A percentile compares a stretch with the other conserved stretches of the same genome.
These are phyloP conservation scores for Mamestra brassicae DNA, from an alignment of 2,888 invertebrate species.

Conservation along the genomic window DNA sequence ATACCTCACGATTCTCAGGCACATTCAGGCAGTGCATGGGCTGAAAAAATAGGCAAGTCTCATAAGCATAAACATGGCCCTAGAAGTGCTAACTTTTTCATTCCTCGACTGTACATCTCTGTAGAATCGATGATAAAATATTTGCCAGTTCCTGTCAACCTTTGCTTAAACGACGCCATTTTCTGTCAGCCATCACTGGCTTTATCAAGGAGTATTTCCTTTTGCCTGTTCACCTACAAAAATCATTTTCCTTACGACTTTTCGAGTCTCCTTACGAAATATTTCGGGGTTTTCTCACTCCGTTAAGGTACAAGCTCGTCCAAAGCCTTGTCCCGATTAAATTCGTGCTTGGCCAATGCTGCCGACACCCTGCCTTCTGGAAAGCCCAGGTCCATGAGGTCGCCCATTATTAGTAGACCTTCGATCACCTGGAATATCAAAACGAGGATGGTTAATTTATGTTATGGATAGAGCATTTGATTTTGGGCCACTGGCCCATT, in stretches of 20 bases:
- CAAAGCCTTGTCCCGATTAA: slow-evolving; percentile 96
- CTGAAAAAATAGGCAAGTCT: not conserved
- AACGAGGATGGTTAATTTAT: not conserved
- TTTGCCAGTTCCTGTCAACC: slow-evolving; percentile 5
- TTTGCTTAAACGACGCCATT: slow-evolving; percentile 22
- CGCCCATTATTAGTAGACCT: slow-evolving; percentile 94
- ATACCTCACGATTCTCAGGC: not conserved
- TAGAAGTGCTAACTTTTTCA: not conserved
- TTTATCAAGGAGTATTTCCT: slow-evolving; percentile 23
- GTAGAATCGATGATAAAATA: not conserved
- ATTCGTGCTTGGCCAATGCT: slow-evolving; percentile 94
- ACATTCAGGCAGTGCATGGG: not conserved
- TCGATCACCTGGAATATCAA: slow-evolving; percentile 93
- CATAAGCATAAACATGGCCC: not conserved
- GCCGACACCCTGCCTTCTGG: slow-evolving; percentile 94
- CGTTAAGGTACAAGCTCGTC: slow-evolving; percentile 95
- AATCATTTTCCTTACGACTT: slow-evolving; percentile 47
- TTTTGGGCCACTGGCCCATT: not conserved
- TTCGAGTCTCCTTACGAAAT: slow-evolving; percentile 48
- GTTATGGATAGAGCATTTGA: not conserved
- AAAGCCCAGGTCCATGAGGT: slow-evolving; percentile 96
- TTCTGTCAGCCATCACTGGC: slow-evolving; percentile 32
- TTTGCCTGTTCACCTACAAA: slow-evolving; percentile 26
- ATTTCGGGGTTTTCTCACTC: slow-evolving; percentile 35
- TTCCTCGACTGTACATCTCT: slow-evolving; percentile 8